Evolutionary conservation across 2,797 vertebrate species (phyloP).

Genomic region (Meriones psammophilus): DNA sequence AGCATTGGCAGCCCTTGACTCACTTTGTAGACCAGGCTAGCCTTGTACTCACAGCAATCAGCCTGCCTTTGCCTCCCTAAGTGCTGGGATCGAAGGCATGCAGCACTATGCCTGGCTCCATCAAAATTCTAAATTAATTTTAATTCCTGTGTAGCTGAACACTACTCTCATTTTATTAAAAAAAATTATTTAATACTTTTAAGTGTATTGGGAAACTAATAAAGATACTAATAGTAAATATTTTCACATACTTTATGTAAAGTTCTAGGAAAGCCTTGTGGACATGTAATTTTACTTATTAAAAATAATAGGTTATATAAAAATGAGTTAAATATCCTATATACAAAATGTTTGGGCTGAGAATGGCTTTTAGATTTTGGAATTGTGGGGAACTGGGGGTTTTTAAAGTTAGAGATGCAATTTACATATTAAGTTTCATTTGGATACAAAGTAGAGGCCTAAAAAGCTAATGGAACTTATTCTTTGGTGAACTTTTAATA

Average conservation of each 20-base stretch:
- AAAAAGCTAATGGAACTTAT: constrained; percentile 16
- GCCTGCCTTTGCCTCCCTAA: too few species aligned
- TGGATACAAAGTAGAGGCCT: neutral
- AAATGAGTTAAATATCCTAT: neutral
- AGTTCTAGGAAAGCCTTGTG: neutral
- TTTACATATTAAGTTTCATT: neutral
- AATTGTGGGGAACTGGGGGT: neutral
- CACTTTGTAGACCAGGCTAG: too few species aligned
- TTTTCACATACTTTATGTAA: neutral
- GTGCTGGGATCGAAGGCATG: too few species aligned
- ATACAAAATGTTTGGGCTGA: neutral
- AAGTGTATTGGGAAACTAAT: neutral
- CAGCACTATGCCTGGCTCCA: neutral
- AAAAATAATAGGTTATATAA: neutral
- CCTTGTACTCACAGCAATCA: too few species aligned
- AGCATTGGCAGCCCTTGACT: too few species aligned
- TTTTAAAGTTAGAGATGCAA: neutral
- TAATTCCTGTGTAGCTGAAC: neutral
- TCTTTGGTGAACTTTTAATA: constrained; percentile 10
- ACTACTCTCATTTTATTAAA: neutral
- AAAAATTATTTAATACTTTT: neutral
- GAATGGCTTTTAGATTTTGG: neutral
- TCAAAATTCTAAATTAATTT: neutral
- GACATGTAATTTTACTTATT: neutral
- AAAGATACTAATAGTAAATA: neutral